Percentiles rank a stretch among this genome's conserved stretches.
These are phyloP conservation scores for Osedax frankpressi DNA, from an alignment of 2,888 invertebrate species.

Conservation along the genomic window DNA sequence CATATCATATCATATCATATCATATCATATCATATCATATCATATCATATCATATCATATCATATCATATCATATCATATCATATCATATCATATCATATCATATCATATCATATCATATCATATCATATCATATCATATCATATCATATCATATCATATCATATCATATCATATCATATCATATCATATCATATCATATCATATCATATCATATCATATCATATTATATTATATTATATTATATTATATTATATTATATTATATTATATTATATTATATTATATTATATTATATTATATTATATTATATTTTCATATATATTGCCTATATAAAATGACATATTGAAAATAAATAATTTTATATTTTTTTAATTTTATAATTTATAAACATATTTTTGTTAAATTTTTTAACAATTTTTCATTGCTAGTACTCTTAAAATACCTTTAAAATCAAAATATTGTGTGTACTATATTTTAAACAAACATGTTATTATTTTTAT, in stretches of 20 bases:
- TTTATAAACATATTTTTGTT: too few species aligned
- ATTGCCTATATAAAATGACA: too few species aligned
- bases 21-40: not conserved
- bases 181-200: too few species aligned
- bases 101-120: not conserved
- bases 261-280: slow-evolving; percentile 16
- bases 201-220: too few species aligned
- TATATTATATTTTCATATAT: slow-evolving; percentile 4
- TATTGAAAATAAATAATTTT: too few species aligned
- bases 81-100: not conserved
- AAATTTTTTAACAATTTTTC: too few species aligned
- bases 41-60: not conserved
- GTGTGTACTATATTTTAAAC: too few species aligned
- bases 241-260: slow-evolving; percentile 6
- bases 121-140: not conserved
- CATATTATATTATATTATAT: not conserved
- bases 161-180: slow-evolving; percentile 17
- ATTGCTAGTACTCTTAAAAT: too few species aligned
- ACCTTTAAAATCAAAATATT: too few species aligned
- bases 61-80: not conserved
- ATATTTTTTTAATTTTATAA: too few species aligned
- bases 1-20: not conserved
- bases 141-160: not conserved
- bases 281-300: slow-evolving; percentile 20
- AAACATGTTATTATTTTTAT: too few species aligned